Percentiles rank a stretch among this genome's conserved stretches.
Evolutionary conservation across 2,888 invertebrate species (phyloP).

Genomic region (Cryptophagus acutangulus): DNA sequence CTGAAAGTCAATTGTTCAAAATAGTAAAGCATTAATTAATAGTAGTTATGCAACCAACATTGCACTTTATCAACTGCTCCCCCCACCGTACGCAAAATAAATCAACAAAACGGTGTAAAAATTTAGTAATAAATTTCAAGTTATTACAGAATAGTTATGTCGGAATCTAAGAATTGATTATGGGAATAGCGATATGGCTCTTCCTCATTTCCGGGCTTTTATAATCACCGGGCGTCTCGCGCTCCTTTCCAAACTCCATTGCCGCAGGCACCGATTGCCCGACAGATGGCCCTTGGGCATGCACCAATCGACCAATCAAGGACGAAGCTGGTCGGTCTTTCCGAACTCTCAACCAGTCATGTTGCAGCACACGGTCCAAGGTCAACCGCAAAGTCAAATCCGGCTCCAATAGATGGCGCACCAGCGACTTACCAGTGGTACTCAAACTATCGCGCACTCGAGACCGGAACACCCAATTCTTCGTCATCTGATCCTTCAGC

Average conservation of each 20-base stretch:
- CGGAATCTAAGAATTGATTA: no score
- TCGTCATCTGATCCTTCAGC: constrained; percentile 76
- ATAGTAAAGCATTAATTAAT: no score
- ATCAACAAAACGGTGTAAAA: no score
- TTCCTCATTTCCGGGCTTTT: constrained; percentile 46
- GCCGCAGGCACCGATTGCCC: constrained; percentile 27
- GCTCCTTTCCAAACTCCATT: constrained; percentile 32
- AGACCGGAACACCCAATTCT: constrained; percentile 70
- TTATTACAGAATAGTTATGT: no score
- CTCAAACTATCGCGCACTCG: constrained; percentile 67
- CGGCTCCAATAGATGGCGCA: constrained; percentile 78
- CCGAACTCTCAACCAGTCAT: constrained; percentile 67
- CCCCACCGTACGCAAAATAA: no score
- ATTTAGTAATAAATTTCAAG: no score
- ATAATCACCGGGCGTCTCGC: constrained; percentile 43
- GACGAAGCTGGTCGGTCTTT: constrained; percentile 57
- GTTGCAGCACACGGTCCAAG: constrained; percentile 67
- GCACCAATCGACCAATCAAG: constrained; percentile 57
- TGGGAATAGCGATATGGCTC: no score
- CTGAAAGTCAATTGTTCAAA: no score
- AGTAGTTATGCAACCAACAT: no score
- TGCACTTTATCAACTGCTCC: no score
- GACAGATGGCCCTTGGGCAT: constrained; percentile 48
- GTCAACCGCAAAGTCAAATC: constrained; percentile 73
- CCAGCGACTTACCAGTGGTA: constrained; percentile 68